Evolutionary conservation across 2,797 vertebrate species (phyloP).

Genomic region (Enteromius paludinosus): DNA sequence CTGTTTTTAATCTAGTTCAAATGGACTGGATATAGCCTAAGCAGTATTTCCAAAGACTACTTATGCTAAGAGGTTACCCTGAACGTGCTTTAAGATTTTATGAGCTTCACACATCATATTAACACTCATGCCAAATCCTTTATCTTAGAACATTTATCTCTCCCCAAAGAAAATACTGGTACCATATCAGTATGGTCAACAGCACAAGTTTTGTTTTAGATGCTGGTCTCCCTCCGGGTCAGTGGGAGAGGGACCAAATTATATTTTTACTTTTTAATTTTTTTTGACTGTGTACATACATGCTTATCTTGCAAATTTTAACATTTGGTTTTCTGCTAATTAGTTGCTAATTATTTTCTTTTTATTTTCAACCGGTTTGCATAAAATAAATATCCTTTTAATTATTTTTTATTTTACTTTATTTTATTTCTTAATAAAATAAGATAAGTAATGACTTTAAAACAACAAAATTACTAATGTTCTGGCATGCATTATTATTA

Average conservation of each 20-base stretch:
- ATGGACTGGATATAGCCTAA: slow-evolving; percentile 4
- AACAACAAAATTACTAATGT: too few relatives aligned
- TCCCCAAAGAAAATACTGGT: background rate
- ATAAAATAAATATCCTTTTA: too few relatives aligned
- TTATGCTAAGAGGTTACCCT: slow-evolving; percentile 6
- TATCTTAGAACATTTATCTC: background rate
- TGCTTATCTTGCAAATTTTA: background rate
- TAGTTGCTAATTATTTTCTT: background rate
- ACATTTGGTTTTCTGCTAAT: background rate
- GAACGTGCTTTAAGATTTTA: slow-evolving; percentile 11
- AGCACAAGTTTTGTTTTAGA: background rate
- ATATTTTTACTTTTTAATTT: background rate
- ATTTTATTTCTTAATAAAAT: too few relatives aligned
- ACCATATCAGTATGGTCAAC: background rate
- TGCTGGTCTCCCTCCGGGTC: background rate
- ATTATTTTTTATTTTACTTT: too few relatives aligned
- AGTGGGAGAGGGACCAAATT: too few relatives aligned
- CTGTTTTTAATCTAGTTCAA: background rate
- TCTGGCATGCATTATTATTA: too few relatives aligned
- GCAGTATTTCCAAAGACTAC: slow-evolving; percentile 19
- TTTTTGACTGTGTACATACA: background rate
- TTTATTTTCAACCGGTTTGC: background rate
- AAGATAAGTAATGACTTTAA: too few relatives aligned
- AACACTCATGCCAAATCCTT: slow-evolving; percentile 1
- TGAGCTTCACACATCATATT: slow-evolving; percentile 11